A percentile compares a stretch with the other conserved stretches of the same genome.
Evolutionary conservation across 2,888 invertebrate species (phyloP).

Genomic region (Ophion ellenae): DNA sequence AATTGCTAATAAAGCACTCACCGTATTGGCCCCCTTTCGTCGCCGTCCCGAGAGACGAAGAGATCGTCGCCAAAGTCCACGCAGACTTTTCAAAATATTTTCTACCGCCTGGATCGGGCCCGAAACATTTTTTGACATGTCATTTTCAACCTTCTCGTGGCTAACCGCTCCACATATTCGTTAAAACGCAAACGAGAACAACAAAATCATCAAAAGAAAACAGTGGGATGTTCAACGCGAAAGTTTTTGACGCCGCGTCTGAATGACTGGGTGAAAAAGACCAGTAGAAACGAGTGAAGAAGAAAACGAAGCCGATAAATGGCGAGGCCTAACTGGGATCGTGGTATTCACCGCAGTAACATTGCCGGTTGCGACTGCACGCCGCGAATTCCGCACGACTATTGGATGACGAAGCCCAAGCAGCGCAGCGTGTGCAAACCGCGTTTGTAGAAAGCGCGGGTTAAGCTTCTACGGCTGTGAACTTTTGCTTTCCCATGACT

Average conservation of each 20-base stretch:
- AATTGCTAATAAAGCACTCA: background rate
- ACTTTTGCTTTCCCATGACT: background rate
- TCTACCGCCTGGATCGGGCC: background rate
- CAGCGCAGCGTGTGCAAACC: conserved; percentile 31
- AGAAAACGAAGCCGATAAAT: conserved; percentile 21
- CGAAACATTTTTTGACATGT: background rate
- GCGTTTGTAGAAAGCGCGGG: conserved; percentile 36
- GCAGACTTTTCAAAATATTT: background rate
- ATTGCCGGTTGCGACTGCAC: conserved; percentile 56
- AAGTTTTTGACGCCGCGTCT: background rate
- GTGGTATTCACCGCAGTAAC: conserved; percentile 53
- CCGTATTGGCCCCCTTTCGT: background rate
- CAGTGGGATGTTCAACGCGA: background rate
- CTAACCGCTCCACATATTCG: background rate
- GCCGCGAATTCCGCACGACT: conserved; percentile 55
- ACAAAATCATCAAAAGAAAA: background rate
- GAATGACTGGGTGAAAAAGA: background rate
- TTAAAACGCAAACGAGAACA: background rate
- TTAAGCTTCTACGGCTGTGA: background rate
- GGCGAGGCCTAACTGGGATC: conserved; percentile 11
- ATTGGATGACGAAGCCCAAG: conserved; percentile 48
- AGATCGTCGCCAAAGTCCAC: background rate
- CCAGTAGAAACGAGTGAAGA: background rate
- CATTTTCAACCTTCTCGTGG: background rate
- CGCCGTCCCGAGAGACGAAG: background rate